Evolutionary conservation across 2,113 vertebrate genomes (phyloP).

Genomic region (Perca flavescens): DNA sequence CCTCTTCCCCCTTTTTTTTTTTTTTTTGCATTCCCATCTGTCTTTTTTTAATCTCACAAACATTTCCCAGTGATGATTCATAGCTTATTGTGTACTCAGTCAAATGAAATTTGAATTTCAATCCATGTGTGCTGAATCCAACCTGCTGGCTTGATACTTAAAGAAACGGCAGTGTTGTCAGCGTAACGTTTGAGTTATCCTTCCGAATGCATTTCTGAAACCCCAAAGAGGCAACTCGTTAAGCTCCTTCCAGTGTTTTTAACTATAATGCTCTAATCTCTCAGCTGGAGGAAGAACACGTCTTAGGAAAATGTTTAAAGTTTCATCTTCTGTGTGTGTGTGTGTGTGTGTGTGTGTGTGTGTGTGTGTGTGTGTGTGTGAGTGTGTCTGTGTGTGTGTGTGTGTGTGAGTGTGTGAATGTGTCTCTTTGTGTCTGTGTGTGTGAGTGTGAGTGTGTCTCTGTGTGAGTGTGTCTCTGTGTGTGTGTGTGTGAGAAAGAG

Average conservation of each 20-base stretch:
- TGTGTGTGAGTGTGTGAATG: fast-evolving
- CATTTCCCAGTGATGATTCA: neutral
- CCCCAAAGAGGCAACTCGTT: neutral
- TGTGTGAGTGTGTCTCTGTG: no score
- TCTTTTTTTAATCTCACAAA: neutral
- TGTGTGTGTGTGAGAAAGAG: no score
- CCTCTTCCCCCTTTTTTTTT: neutral
- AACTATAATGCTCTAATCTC: neutral
- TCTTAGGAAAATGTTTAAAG: constrained; percentile 1
- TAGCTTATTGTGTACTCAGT: neutral
- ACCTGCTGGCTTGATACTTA: neutral
- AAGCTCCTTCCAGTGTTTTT: constrained; percentile 11
- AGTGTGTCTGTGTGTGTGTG: no score
- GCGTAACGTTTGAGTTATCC: neutral
- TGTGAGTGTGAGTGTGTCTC: no score
- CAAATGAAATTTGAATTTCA: constrained; percentile 13
- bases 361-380: no score
- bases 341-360: no score
- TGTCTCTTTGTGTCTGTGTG: no score
- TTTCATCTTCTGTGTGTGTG: neutral
- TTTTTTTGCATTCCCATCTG: constrained; percentile 1
- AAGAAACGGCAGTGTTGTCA: neutral
- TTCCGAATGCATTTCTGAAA: neutral
- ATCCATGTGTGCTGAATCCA: neutral
- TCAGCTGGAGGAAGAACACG: neutral